Base-by-base conservation (phyloP, 2,888 invertebrate genomes). In the Hymenopus coronatus region DNA sequence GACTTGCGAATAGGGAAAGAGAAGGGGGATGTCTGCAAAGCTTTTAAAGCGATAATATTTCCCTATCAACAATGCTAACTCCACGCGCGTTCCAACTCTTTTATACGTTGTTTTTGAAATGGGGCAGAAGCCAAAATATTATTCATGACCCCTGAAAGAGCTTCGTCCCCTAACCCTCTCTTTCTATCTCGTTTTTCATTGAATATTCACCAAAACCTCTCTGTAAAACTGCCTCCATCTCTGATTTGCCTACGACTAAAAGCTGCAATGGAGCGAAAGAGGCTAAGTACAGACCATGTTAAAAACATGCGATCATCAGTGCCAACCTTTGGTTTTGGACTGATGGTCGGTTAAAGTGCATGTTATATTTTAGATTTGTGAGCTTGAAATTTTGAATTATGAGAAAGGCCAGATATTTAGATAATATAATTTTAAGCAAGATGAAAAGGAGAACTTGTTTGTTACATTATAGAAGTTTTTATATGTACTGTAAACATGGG, bases 121-220 rank as follows among this genome's bases (percentile, higher is more conserved):
- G 89, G 88, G 90, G 88, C 89, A 89, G 88, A 88, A 89, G 90
- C 89, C 90, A 89, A 89, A 90, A 90, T 90, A 90, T 90, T 90
- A 90, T 90, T 90, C 90, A 90, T 89, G 90, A 89, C 87, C 90
- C 90, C 90, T 90, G 90, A 90, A 90, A 90, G 89, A 88, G 90
- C 70, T 83, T 28, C 40, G 25, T 46, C 28, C 28, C 30, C 87
- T 87, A 81, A 81, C 81, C 81, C 85, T 84, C 33, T 87, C 40
- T 87, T 83, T 86, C 54, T 87, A 83, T 20, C 87, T 87, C 88
- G 27, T 83, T 88, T 88, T 83, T 83, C 84, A 46, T 84, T 90
- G 90, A 90, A 90, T 90, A 90, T 90, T 88, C 89, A 87, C 54
- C 87, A 84, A 85, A 86, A 70, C 83, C 88, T 46, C 83, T 88